Conservation (phyloP, 2,888 invertebrate genomes). For the Drosophila differens region DNA sequence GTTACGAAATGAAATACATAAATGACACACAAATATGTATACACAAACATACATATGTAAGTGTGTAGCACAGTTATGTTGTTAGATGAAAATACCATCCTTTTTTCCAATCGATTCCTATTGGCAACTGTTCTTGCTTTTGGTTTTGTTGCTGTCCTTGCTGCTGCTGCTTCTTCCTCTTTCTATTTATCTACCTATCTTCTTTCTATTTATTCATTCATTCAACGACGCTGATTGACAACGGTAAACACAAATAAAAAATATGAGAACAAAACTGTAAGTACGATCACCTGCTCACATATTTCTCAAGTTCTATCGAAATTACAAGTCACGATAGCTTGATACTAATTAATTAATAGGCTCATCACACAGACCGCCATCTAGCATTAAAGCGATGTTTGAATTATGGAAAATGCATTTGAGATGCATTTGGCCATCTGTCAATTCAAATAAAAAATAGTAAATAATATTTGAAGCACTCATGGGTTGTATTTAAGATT, state of each 20-base stretch:
- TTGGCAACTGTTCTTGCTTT: not conserved
- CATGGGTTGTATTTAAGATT: not conserved
- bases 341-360: not conserved
- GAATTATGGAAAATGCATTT: not conserved
- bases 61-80: not conserved
- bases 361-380: not conserved
- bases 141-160: not conserved
- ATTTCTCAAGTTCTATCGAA: not conserved
- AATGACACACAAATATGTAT: not conserved
- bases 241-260: not conserved
- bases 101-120: slow-evolving; percentile 1
- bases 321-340: not conserved
- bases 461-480: not conserved
- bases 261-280: not conserved
- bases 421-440: not conserved
- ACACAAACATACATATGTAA: not conserved
- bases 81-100: not conserved
- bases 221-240: not conserved
- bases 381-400: not conserved
- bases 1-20: not conserved
- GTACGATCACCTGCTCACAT: not conserved
- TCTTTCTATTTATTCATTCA: not conserved
- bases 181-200: not conserved
- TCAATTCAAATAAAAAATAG: not conserved
- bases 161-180: not conserved